Evolutionary conservation across 2,888 invertebrate genomes (phyloP), one percentile per base, ranked within the genome.

Genomic region (Nymphalis urticae): DNA sequence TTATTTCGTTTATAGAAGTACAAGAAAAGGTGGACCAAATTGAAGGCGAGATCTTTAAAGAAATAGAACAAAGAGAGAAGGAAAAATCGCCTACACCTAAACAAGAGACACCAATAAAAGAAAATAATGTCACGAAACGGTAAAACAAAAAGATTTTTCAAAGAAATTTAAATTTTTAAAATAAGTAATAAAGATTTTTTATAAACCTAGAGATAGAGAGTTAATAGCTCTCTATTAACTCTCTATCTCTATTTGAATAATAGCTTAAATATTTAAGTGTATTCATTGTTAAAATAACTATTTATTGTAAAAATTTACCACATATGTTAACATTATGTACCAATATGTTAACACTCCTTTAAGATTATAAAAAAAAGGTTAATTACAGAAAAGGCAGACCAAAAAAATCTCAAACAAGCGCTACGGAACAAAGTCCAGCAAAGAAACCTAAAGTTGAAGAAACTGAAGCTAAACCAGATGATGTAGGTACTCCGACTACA

Each of bases 21-120:
- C 81, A 76, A 21, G 82, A 85, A 63, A 87, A 86, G 73, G 81
- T 91, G 0, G 78, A 83, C 62, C 76, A 84, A 73, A 69, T 90
- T 17, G 92, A 92, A 72, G 79, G 73, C 0, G 82, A 86, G 69
- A 92, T 92, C 68, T 91, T 90, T 70, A 81, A 87, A 73, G 84
- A 89, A 74, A 92, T 92, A 54, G 86, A 86, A 85, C 17, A 82
- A 80, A 68, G 75, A 36, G 83, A 76, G 5, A 56, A 64, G 8
- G 59, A 53, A 4, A 63, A 66, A 8, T 16, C 58, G n/a, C 24
- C 66, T 2, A 60, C 58, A n/a, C 19, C 32, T n/a, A 16, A 68
- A 54, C 60, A 53, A 48, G 9, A 21, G 21, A 17, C n/a, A 48
- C 54, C 36, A 24, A 54, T 59, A 19, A 73, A 72, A 21, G 61